Conservation (phyloP, 2,797 vertebrate genomes). For the Poecilia gillii region DNA sequence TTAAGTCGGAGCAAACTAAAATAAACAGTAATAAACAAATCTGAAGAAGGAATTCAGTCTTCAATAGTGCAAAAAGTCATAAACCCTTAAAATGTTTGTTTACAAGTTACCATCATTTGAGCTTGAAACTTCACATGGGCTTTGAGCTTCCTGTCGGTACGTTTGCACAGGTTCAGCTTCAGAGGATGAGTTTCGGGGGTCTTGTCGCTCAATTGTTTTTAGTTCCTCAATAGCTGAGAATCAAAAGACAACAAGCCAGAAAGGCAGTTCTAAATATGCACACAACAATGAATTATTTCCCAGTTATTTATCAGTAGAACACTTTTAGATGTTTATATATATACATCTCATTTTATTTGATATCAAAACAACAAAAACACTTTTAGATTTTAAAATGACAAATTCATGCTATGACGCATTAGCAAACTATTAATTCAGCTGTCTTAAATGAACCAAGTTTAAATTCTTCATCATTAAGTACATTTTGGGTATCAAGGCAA, state of each 20-base stretch:
- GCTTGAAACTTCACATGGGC: conserved; percentile 30
- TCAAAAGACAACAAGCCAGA: not conserved
- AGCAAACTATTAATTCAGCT: not conserved
- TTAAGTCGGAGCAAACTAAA: not conserved
- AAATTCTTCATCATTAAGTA: not conserved
- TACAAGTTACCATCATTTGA: conserved; percentile 45
- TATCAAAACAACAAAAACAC: no score
- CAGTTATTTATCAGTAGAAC: not conserved
- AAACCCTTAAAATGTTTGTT: not conserved
- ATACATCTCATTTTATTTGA: no score
- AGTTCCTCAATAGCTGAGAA: conserved; percentile 47
- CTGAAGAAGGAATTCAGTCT: not conserved
- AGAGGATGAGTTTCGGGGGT: not conserved
- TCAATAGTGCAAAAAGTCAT: not conserved
- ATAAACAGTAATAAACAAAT: not conserved
- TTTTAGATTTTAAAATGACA: no score
- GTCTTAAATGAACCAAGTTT: not conserved
- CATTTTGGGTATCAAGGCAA: not conserved
- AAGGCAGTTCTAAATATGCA: not conserved
- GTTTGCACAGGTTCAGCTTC: not conserved
- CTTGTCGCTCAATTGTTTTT: conserved; percentile 8
- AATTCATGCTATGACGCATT: no score
- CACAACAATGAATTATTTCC: not conserved
- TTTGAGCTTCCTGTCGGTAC: conserved; percentile 1
- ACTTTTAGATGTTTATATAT: no score